phyloP scores from a whole-genome alignment of 2,888 invertebrate species.

The Mellilla xanthometata region DNA sequence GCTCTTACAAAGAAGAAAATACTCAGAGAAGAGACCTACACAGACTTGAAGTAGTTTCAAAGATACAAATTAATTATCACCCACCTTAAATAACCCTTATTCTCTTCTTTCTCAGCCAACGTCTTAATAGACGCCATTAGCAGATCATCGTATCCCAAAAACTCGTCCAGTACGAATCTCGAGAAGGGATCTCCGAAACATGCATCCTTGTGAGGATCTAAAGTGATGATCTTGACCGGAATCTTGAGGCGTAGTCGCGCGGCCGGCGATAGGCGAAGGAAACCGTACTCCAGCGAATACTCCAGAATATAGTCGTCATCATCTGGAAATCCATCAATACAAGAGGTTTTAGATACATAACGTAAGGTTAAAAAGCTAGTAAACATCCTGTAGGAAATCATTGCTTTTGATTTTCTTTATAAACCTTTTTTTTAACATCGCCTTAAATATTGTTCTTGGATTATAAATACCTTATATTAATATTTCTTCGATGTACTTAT shows the following conservation, averaged over 20 bases:
- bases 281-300: constrained; percentile 98
- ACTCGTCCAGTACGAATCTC: constrained; percentile 93
- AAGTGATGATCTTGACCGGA: constrained; percentile 92
- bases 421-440: too few relatives aligned
- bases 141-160: constrained; percentile 98
- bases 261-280: constrained; percentile 93
- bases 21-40: too few relatives aligned
- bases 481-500: too few relatives aligned
- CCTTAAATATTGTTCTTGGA: too few relatives aligned
- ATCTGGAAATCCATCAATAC: constrained; percentile 85
- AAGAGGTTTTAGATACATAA: too few relatives aligned
- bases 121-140: constrained; percentile 98
- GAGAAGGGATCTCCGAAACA: constrained; percentile 98
- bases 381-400: too few relatives aligned
- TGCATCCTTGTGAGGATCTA: constrained; percentile 93
- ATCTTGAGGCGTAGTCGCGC: constrained; percentile 94
- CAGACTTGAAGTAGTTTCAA: too few relatives aligned
- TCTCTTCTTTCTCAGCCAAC: constrained; percentile 97
- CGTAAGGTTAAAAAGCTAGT: too few relatives aligned
- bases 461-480: too few relatives aligned
- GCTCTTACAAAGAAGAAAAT: too few relatives aligned
- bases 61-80: too few relatives aligned
- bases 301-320: constrained; percentile 98
- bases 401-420: too few relatives aligned
- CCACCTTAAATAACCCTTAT: constrained; percentile 96